Conservation (phyloP, 2,888 invertebrate genomes). For the Drosophila subsilvestris region DNA sequence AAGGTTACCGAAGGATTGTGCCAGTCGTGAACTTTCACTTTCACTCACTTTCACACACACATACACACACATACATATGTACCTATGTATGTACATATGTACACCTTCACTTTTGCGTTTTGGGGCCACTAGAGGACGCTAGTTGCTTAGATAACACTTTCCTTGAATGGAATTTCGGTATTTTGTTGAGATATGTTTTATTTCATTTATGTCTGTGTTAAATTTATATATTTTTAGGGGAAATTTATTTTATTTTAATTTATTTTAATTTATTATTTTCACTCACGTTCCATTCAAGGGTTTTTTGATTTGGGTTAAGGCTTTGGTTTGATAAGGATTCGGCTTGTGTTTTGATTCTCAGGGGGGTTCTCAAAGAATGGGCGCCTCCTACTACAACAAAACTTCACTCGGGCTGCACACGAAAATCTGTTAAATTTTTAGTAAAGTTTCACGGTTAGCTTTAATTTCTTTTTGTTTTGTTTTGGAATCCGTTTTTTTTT, state of each 20-base stretch:
- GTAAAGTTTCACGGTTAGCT: slow-evolving; percentile 24
- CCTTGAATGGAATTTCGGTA: slow-evolving; percentile 2
- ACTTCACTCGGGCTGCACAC: not conserved
- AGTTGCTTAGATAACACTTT: slow-evolving; percentile 63
- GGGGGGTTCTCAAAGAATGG: slow-evolving; percentile 13
- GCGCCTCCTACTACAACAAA: slow-evolving; percentile 11
- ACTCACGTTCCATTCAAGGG: slow-evolving; percentile 38
- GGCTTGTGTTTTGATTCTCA: slow-evolving; percentile 13
- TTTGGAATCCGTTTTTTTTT: slow-evolving; percentile 2
- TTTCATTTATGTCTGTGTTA: not conserved
- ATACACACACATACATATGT: slow-evolving; percentile 10
- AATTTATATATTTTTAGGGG: not conserved
- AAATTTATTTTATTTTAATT: slow-evolving; percentile 1
- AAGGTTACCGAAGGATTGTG: slow-evolving; percentile 40
- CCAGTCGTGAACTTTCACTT: slow-evolving; percentile 68
- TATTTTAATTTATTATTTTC: slow-evolving; percentile 5
- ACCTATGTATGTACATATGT: slow-evolving; percentile 7
- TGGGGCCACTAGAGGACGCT: slow-evolving; percentile 47
- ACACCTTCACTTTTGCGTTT: slow-evolving; percentile 16
- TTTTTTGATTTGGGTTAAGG: slow-evolving; percentile 55
- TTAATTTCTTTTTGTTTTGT: not conserved
- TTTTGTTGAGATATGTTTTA: slow-evolving; percentile 32
- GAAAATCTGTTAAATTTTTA: not conserved
- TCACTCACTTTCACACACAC: slow-evolving; percentile 35
- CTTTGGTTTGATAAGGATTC: slow-evolving; percentile 32